Evolutionary conservation across 2,113 vertebrate genomes (phyloP), one percentile per base, ranked within the genome.

Genomic region (Thalassoma bifasciatum): DNA sequence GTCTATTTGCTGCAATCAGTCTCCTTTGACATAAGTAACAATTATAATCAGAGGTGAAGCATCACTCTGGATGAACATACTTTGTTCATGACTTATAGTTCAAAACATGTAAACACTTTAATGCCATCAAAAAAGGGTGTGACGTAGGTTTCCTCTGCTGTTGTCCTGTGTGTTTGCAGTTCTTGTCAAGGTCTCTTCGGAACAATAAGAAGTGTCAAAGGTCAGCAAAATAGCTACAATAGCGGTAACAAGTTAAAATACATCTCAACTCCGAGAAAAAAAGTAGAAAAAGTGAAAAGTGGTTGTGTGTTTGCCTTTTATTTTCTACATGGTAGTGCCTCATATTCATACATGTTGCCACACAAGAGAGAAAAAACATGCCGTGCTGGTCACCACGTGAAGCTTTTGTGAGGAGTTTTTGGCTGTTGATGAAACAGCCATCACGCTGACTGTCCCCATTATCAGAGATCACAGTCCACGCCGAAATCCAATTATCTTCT

Each of bases 41-140:
- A 30, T 82, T 86, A 52, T 58, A 90, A 84, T 90, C 81, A 86
- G 26, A 63, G 22, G 34, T 2, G 8, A 1, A 37, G 13, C 17
- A 34, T 62, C 52, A 51, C 59, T 50, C 16, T 47, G 17, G 26
- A 10, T n/a, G n/a, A n/a, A n/a, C n/a, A 2, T 9, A 14, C n/a
- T 46, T 19, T 46, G n/a, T 19, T 36, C 42, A 49, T 7, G 13
- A 34, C 10, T 8, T 17, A 22, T 5, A 8, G 21, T 22, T 59
- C 12, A 59, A 59, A 38, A 5, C 19, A 21, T 0, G 37, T 5
- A 37, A 16, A 12, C 5, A 8, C n/a, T 13, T 38, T 21, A 1
- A 9, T 19, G n/a, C 4, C 10, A 22, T 8, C 14, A 46, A 19
- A 17, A 14, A 44, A 13, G 16, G 13, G 13, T 44, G 44, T 17